A percentile compares a stretch with the other conserved stretches of the same genome.
phyloP scores from a whole-genome alignment of 2,888 invertebrate genomes.

The Ophion costatus region DNA sequence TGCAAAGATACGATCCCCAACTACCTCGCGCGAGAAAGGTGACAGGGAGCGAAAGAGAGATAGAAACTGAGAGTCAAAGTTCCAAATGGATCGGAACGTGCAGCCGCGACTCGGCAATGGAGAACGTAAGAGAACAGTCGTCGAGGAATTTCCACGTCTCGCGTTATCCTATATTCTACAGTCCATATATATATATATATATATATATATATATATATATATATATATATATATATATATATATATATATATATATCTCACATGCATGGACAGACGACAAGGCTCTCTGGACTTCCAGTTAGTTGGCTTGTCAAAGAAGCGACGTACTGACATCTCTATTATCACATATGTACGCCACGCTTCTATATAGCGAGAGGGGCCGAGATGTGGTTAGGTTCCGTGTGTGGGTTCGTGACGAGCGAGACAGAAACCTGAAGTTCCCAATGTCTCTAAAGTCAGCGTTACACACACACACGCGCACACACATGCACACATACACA shows the following conservation, averaged over 20 bases:
- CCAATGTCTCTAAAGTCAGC: conserved; percentile 31
- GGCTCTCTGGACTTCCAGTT: conserved; percentile 74
- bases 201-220: conserved; percentile 9
- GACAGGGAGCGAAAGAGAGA: conserved; percentile 12
- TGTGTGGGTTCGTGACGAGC: conserved; percentile 22
- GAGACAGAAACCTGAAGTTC: conserved; percentile 21
- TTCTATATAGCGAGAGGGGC: conserved; percentile 48
- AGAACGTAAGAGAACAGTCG: conserved; percentile 60
- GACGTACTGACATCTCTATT: conserved; percentile 84
- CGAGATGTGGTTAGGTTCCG: conserved; percentile 32
- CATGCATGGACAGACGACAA: conserved; percentile 70
- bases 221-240: conserved; percentile 19
- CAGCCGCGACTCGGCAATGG: conserved; percentile 53
- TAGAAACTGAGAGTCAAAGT: conserved; percentile 16
- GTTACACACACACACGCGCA: conserved; percentile 21
- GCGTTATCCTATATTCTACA: conserved; percentile 11
- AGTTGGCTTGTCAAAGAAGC: conserved; percentile 82
- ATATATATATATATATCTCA: conserved; percentile 22
- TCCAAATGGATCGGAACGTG: conserved; percentile 17
- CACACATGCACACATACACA: neutral
- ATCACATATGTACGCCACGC: conserved; percentile 74
- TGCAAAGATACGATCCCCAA: conserved; percentile 29
- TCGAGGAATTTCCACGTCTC: conserved; percentile 39
- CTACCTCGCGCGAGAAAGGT: neutral
- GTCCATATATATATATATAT: neutral